Percentiles rank a stretch among this genome's conserved stretches.
These are phyloP conservation scores for Troides helena DNA, from an alignment of 2,888 invertebrate genomes.

Conservation along the genomic window DNA sequence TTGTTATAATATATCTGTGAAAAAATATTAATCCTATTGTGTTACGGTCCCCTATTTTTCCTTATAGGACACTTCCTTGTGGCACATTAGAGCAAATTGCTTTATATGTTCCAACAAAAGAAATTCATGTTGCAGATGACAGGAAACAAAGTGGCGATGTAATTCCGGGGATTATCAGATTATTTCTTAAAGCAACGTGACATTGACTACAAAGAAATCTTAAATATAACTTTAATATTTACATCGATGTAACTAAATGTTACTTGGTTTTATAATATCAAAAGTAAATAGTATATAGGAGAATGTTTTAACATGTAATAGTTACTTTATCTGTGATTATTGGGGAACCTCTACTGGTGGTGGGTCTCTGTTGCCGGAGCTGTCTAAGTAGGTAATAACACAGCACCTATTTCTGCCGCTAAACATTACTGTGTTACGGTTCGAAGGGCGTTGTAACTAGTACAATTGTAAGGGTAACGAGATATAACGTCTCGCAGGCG, in stretches of 20 bases:
- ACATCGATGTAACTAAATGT: not conserved
- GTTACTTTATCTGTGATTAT: too few relatives aligned
- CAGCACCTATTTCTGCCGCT: too few relatives aligned
- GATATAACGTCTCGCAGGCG: too few relatives aligned
- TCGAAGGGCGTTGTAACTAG: too few relatives aligned
- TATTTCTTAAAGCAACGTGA: not conserved
- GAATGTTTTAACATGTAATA: too few relatives aligned
- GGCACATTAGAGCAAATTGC: constrained; percentile 27
- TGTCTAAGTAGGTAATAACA: too few relatives aligned
- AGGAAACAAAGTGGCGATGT: constrained; percentile 1
- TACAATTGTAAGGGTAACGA: too few relatives aligned
- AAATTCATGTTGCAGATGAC: constrained; percentile 7
- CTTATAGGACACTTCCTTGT: constrained; percentile 24
- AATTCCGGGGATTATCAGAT: not conserved
- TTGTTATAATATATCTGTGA: not conserved
- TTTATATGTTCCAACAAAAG: constrained; percentile 21
- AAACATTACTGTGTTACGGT: too few relatives aligned
- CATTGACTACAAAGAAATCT: not conserved
- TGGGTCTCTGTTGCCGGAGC: too few relatives aligned
- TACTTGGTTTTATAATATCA: too few relatives aligned
- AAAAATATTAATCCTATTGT: not conserved
- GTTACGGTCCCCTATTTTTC: constrained; percentile 21
- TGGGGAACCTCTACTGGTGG: too few relatives aligned
- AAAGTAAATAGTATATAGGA: too few relatives aligned
- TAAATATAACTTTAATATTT: not conserved